Evolutionary conservation across 1,140 invertebrate species (phyloP), one percentile per base, ranked within the genome.

Genomic region (Cydia strobilella): DNA sequence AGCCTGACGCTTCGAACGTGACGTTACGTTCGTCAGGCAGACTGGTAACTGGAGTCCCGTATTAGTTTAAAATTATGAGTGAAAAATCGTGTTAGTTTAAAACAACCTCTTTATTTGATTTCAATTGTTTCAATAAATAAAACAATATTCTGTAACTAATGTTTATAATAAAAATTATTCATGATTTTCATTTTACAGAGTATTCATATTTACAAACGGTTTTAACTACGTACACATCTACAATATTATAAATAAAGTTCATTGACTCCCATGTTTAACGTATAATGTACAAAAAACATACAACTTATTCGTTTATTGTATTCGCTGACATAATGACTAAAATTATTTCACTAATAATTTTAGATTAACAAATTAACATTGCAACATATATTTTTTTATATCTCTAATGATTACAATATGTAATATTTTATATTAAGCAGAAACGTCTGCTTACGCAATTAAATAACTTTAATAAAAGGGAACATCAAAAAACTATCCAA

Each of bases 131-230:
- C 5, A 39, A 74, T 31, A 86, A 92, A 90, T 91, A 89, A 92
- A 92, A 92, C 89, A 86, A 86, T 84, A 86, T 82, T 88, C 73
- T 90, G 84, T 91, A 92, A 92, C 88, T 92, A 92, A 86, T 90
- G 82, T 92, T 91, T 92, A 90, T 92, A 84, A 84, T 85, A 82
- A 91, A 89, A 90, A 90, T 90, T 87, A 92, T 90, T 90, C 89
- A 89, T 92, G 88, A 91, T 92, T 92, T 91, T 89, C 90, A 91
- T 90, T 92, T 91, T 91, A 92, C 89, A 90, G 84, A 87, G 81
- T 88, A 90, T 87, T 89, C 82, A 88, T 92, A 92, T 92, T 92
- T 92, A 92, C 90, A 92, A 90, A 90, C 84, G 85, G 83, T 92
- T 91, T 78, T 79, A 88, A 74, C 89, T 92, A 92, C 79, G 79